These are phyloP conservation scores for Menidia menidia DNA, from an alignment of 2,797 vertebrate species.

Conservation along the genomic window DNA sequence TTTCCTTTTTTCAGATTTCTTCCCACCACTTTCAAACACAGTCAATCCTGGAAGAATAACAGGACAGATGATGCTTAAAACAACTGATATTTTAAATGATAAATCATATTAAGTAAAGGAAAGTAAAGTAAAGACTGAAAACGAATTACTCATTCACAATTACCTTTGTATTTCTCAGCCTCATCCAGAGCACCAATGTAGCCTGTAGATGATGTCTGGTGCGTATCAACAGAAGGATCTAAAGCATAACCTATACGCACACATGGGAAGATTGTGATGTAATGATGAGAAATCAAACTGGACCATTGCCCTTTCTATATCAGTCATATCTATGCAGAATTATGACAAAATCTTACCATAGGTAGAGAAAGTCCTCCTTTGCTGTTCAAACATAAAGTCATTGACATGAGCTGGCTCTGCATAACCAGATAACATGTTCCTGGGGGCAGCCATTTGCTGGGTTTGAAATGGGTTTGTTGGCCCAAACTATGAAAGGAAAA, in stretches of 20 bases:
- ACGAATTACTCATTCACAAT: not conserved
- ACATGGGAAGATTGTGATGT: not conserved
- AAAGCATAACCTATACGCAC: conserved; percentile 91
- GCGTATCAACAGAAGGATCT: conserved; percentile 94
- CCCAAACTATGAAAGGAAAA: conserved; percentile 86
- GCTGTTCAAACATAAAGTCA: conserved; percentile 99
- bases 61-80: not conserved
- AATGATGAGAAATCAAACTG: conserved; percentile 5
- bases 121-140: not conserved
- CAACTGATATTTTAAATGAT: not conserved
- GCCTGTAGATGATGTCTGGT: conserved; percentile 80
- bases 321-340: not conserved
- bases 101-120: not conserved
- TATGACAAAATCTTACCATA: conserved; percentile 83
- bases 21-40: conserved; percentile 94
- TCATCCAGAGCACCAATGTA: conserved; percentile 97
- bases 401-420: conserved; percentile 97
- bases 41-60: conserved; percentile 86
- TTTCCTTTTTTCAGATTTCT: conserved; percentile 93
- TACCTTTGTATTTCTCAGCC: conserved; percentile 99
- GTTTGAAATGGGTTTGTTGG: conserved; percentile 93
- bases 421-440: conserved; percentile 98
- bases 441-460: conserved; percentile 97
- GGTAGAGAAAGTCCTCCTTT: conserved; percentile 95
- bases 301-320: not conserved